Evolutionary conservation across 2,113 vertebrate genomes (phyloP), one percentile per base, ranked within the genome.

Genomic region (Ciconia stormi): DNA sequence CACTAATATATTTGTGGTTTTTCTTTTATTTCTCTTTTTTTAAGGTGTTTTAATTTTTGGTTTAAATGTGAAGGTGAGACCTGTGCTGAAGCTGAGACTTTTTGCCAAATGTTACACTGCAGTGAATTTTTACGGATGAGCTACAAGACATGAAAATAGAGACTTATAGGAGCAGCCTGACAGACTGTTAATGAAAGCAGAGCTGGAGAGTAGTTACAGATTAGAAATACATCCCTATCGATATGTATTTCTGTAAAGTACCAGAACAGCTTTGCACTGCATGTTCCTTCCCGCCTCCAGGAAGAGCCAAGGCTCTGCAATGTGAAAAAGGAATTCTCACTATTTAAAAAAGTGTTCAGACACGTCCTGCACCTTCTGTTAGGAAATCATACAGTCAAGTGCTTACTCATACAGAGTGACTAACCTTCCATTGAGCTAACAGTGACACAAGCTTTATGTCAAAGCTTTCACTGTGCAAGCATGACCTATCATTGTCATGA

Each of bases 301-400:
- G 82, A 94, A 94, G 15, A 89, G 38, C 14, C 49, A 73, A 65
- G 71, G 71, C 63, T 95, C 63, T 81, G 56, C 77, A 95, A 62
- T 16, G 6, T 93, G 81, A 40, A 95, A 73, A 93, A 87, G 77
- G 89, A 92, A 89, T 97, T 95, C 30, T 95, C 11, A 38, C 49
- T 94, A 87, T 96, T 97, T 91, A 70, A 89, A 78, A 91, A 91
- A 85, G 38, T 91, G 95, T 96, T 94, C 92, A 95, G 95, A 93
- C 97, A 86, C 77, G 95, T 89, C 55, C 86, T 85, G 34, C 30
- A 72, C 73, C 50, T 88, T 94, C 93, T 93, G 61, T 93, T 95
- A 95, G 62, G 95, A 97, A 97, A 93, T 86, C n/a, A 61, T 58
- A 70, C 50, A 76, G 30, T 76, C 86, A 94, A 79, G 61, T 82